Conservation (phyloP, 2,888 invertebrate species). For the Drosophila hamatofila region DNA sequence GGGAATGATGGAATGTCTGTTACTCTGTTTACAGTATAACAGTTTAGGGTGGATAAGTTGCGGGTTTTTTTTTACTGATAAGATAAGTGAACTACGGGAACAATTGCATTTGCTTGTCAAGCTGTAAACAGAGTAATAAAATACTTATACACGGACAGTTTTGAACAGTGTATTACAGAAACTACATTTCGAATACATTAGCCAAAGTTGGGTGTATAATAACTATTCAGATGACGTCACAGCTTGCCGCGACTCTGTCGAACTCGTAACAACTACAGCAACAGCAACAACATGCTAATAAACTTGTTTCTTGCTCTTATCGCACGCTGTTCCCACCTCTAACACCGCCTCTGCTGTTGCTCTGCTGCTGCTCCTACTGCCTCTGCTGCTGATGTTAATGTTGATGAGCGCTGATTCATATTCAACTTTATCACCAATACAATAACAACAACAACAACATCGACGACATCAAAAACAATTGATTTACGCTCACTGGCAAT, state of each 20-base stretch:
- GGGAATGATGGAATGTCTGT: not conserved
- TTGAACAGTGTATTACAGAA: not conserved
- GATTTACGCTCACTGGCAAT: conserved; percentile 55
- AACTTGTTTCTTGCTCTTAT: conserved; percentile 57
- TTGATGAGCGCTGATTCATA: conserved; percentile 60
- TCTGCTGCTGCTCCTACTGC: conserved; percentile 4
- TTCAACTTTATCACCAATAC: conserved; percentile 34
- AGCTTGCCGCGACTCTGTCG: conserved; percentile 26
- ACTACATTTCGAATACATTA: conserved; percentile 60
- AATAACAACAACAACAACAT: conserved; percentile 10
- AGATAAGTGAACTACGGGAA: not conserved
- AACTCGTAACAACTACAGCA: conserved; percentile 10
- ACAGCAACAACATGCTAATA: conserved; percentile 29
- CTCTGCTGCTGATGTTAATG: conserved; percentile 20
- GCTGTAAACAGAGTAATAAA: not conserved
- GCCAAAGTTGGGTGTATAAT: conserved; percentile 46
- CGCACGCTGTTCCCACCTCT: conserved; percentile 23
- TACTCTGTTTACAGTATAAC: not conserved
- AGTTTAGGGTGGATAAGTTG: not conserved
- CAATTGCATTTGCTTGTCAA: not conserved
- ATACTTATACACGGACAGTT: not conserved
- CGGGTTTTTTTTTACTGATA: conserved; percentile 6
- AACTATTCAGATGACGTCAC: conserved; percentile 49
- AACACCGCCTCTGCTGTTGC: not conserved
- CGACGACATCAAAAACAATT: conserved; percentile 26